These are phyloP conservation scores for Tricholauxania praeusta DNA, from an alignment of 2,888 invertebrate species.

Conservation along the genomic window DNA sequence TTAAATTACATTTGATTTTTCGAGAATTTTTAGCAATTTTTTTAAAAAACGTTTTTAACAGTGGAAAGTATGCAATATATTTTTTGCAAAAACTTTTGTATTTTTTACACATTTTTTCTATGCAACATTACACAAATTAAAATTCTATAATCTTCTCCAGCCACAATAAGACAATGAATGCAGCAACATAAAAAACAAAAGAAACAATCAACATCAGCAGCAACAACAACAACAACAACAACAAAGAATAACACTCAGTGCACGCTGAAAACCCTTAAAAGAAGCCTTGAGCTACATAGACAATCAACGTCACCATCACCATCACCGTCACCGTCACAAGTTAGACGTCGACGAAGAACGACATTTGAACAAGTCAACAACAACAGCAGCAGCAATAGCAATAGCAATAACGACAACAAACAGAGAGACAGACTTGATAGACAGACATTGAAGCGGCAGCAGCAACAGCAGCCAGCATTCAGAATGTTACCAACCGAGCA, in stretches of 20 bases:
- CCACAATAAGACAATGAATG: slow-evolving; percentile 15
- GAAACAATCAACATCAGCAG: slow-evolving; percentile 33
- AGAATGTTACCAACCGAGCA: slow-evolving; percentile 1
- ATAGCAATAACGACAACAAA: slow-evolving; percentile 17
- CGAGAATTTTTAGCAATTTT: no score
- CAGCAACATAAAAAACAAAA: slow-evolving; percentile 16
- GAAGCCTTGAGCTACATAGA: slow-evolving; percentile 17
- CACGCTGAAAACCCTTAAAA: not conserved
- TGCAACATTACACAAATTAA: slow-evolving; percentile 38
- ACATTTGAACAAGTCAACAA: slow-evolving; percentile 31
- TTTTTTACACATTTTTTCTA: slow-evolving; percentile 31
- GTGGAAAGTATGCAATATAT: not conserved
- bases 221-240: not conserved
- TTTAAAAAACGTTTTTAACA: not conserved
- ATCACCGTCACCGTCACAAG: not conserved
- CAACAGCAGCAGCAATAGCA: slow-evolving; percentile 29
- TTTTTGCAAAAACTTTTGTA: slow-evolving; percentile 27
- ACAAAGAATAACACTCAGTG: no score
- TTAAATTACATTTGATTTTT: no score
- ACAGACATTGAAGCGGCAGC: not conserved
- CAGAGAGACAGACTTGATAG: not conserved
- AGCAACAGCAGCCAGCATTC: slow-evolving; percentile 2
- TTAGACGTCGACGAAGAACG: slow-evolving; percentile 14
- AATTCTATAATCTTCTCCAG: slow-evolving; percentile 25
- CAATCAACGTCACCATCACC: slow-evolving; percentile 25